Evolutionary conservation across 2,888 invertebrate genomes (phyloP).

Genomic region (Cataglyphis rosenhaueri): DNA sequence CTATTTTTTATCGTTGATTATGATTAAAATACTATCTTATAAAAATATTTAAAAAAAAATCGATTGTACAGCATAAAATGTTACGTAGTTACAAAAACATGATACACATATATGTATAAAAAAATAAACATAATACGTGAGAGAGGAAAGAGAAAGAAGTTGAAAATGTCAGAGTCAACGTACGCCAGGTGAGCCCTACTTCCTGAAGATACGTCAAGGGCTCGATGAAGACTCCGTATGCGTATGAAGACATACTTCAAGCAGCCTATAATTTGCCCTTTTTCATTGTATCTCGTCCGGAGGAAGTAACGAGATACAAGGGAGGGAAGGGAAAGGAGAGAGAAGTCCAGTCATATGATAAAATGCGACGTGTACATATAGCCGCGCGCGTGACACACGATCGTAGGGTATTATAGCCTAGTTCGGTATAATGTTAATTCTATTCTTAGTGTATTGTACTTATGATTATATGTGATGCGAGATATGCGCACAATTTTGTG

Average conservation of each 20-base stretch:
- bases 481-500: constrained; percentile 42
- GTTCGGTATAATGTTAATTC: constrained; percentile 35
- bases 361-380: constrained; percentile 3
- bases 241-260: constrained; percentile 26
- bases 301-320: constrained; percentile 38
- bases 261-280: constrained; percentile 42
- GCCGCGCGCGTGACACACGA: constrained; percentile 18
- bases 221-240: constrained; percentile 38
- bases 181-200: constrained; percentile 16
- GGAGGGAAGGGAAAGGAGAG: neutral
- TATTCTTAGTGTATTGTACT: constrained; percentile 28
- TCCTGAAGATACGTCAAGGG: constrained; percentile 38
- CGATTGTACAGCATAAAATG: no score
- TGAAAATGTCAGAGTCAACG: constrained; percentile 20
- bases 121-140: neutral
- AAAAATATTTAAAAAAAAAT: neutral
- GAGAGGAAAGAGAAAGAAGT: neutral
- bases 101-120: neutral
- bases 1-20: neutral
- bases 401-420: neutral
- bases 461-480: constrained; percentile 34
- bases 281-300: constrained; percentile 39
- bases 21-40: neutral
- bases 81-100: neutral
- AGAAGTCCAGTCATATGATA: constrained; percentile 5